Evolutionary conservation across 35 echinoderm and acorn worm genomes (phyloP), one percentile per base, ranked within the genome.

Genomic region (Antedon bifida): DNA sequence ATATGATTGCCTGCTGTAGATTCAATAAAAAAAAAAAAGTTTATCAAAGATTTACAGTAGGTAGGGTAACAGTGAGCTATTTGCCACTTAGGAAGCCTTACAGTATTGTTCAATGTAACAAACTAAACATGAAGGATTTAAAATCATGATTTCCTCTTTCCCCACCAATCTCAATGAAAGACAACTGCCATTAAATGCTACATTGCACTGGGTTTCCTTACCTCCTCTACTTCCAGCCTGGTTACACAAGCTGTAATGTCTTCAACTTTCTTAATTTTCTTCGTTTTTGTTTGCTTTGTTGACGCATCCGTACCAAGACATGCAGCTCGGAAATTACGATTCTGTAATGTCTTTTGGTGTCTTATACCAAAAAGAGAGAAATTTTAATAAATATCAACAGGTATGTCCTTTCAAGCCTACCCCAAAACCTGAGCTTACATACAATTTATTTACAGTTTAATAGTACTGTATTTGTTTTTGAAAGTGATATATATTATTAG

Each of bases 151-250:
- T n/a, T n/a, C n/a, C n/a, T n/a, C n/a, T n/a, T n/a, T n/a, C n/a
- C n/a, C n/a, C n/a, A n/a, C n/a, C n/a, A n/a, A n/a, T n/a, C n/a
- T n/a, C n/a, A n/a, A n/a, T n/a, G n/a, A n/a, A n/a, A n/a, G n/a
- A n/a, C n/a, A n/a, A n/a, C n/a, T n/a, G n/a, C n/a, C n/a, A n/a
- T n/a, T n/a, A n/a, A n/a, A n/a, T n/a, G n/a, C n/a, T n/a, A n/a
- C 11, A 21, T 12, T 80, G 17, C 23, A 11, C 16, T 31, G 3
- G 17, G 3, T 4, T 7, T 7, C 38, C 44, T 84, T 56, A 97
- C 94, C 82, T 97, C 94, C 73, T 97, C 94, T 82, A 97, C 78
- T 30, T 97, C 90, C 16, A 97, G 85, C 35, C 94, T 92, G 2
- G 87, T 87, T 7, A 97, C 42, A 0, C 35, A 3, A 23, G 82